These are phyloP conservation scores for Heteromurus nitidus DNA, from an alignment of 2,888 invertebrate genomes.

Conservation along the genomic window DNA sequence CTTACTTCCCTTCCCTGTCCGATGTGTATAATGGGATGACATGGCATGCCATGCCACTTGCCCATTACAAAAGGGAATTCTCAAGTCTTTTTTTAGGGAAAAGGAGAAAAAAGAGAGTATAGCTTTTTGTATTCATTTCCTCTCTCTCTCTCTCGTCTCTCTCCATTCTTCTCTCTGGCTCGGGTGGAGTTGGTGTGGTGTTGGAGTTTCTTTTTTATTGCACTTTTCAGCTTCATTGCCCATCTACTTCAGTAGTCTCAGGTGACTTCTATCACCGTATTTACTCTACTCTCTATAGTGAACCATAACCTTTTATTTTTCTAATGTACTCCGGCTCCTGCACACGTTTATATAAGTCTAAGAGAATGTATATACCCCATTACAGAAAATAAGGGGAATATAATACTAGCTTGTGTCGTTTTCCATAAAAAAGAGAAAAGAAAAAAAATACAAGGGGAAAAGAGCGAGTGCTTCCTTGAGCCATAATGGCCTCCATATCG, in stretches of 20 bases:
- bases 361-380: no score
- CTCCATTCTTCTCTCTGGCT: neutral
- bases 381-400: no score
- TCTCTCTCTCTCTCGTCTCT: slow-evolving; percentile 4
- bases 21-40: slow-evolving; percentile 1
- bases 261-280: slow-evolving; percentile 63
- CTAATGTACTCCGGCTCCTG: neutral
- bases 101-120: slow-evolving; percentile 1
- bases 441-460: no score
- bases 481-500: slow-evolving; percentile 32
- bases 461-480: neutral
- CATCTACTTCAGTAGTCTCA: slow-evolving; percentile 57
- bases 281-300: slow-evolving; percentile 9
- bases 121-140: slow-evolving; percentile 40
- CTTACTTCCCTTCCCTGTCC: slow-evolving; percentile 35
- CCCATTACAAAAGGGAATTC: slow-evolving; percentile 29
- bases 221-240: slow-evolving; percentile 66
- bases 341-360: no score
- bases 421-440: slow-evolving; percentile 22
- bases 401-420: neutral
- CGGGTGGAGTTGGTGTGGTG: slow-evolving; percentile 7
- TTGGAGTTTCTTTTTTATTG: slow-evolving; percentile 56
- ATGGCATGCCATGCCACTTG: slow-evolving; percentile 11
- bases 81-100: neutral
- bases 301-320: neutral